phyloP scores from a whole-genome alignment of 23 tunicate species.

The Ascidia mentula region DNA sequence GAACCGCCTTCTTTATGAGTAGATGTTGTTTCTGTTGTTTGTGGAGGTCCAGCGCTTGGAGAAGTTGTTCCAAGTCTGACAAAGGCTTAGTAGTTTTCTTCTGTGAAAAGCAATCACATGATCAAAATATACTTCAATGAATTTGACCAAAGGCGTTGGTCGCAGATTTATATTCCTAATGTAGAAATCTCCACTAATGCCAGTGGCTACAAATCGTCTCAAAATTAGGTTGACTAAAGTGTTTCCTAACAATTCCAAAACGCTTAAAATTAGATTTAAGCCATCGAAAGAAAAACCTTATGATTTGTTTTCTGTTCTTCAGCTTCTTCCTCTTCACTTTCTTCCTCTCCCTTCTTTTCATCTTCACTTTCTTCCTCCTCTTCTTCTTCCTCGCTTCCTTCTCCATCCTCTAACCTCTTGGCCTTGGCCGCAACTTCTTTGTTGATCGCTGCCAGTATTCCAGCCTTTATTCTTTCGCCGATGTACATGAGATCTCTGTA shows the following conservation, averaged over 20 bases:
- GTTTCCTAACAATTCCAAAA: neutral
- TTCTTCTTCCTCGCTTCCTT: conserved; percentile 37
- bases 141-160: too few species aligned
- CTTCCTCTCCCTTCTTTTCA: conserved; percentile 30
- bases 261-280: too few species aligned
- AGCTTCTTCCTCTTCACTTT: conserved; percentile 32
- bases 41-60: conserved; percentile 65
- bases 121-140: too few species aligned
- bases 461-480: conserved; percentile 43
- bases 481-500: conserved; percentile 54
- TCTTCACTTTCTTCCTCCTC: conserved; percentile 68
- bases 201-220: neutral
- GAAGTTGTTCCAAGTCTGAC: conserved; percentile 52
- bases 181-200: too few species aligned
- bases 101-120: too few species aligned
- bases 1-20: conserved; percentile 74
- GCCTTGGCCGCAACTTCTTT: conserved; percentile 44
- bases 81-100: conserved; percentile 19
- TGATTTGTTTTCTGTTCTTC: conserved; percentile 29
- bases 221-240: neutral
- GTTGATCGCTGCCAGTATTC: conserved; percentile 53
- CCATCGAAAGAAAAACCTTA: neutral
- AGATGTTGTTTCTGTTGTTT: conserved; percentile 83
- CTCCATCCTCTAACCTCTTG: conserved; percentile 61
- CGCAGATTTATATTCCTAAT: too few species aligned